Evolutionary conservation across 1,140 invertebrate genomes (phyloP), one percentile per base, ranked within the genome.

Genomic region (Archivesica marissinica): DNA sequence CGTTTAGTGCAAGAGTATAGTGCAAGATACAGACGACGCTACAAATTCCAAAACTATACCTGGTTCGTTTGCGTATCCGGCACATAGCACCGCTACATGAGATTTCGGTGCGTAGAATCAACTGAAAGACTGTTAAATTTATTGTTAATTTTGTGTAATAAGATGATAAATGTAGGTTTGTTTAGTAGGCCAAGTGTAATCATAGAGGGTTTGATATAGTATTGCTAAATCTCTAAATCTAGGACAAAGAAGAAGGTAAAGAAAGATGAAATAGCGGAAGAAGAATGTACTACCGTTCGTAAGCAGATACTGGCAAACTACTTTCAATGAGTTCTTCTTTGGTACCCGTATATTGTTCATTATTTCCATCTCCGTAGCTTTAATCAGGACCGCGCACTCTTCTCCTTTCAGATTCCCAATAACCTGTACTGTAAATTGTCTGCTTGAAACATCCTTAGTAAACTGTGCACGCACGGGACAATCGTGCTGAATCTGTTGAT

Each of bases 301-400:
- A 17, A 83, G 68, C 0, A 83, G 25, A 75, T 83, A 83, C 30
- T 83, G 75, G 47, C 80, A 83, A 2, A 75, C 80, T 15, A 44
- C 6, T 61, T 38, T 75, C 20, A 56, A 75, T 28, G 80, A 44
- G n/a, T 30, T 56, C 23, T 74, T 74, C 33, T 59, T 75, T 28
- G 66, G 64, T 41, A 61, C 44, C 9, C 66, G 47, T 41, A 72
- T 7, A n/a, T 75, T 75, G 30, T 83, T 83, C 70, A 61, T 83
- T 17, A 74, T 59, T 35, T 74, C 70, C 80, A 83, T 61, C 39
- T 83, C 80, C 11, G 80, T 75, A 2, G 70, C 80, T 44, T 74
- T 74, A 13, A 83, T 83, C 13, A 74, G 6, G 15, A 83, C 35
- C 6, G 52, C 80, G 20, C 50, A 74, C 39, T 83, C 80, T 35